phyloP scores from a whole-genome alignment of 1,140 invertebrate species.

The Cataglyphis hispanica region DNA sequence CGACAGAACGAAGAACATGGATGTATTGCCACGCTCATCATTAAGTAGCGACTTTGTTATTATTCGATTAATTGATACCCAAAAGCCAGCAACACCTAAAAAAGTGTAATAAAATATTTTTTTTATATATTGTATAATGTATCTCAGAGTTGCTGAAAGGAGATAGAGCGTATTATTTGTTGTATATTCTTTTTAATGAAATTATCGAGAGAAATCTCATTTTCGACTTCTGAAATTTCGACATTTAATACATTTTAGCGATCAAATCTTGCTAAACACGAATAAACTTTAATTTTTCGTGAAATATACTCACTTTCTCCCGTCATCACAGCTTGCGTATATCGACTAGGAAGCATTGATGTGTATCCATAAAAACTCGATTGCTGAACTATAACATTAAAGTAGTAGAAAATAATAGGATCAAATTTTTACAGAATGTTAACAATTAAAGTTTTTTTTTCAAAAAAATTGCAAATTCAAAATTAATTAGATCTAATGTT shows the following conservation, averaged over 20 bases:
- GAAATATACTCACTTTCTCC: slow-evolving; percentile 92
- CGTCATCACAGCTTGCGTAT: slow-evolving; percentile 97
- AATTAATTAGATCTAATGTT: slow-evolving; percentile 3
- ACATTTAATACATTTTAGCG: neutral
- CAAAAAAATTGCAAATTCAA: neutral
- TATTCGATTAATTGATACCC: slow-evolving; percentile 94
- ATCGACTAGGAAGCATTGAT: slow-evolving; percentile 95
- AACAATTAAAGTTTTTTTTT: neutral
- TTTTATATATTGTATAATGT: neutral
- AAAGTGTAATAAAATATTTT: neutral
- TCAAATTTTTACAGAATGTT: neutral
- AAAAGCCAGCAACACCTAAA: slow-evolving; percentile 93
- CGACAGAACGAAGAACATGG: slow-evolving; percentile 94
- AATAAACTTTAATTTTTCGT: neutral
- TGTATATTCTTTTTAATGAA: neutral
- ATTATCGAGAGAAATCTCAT: neutral
- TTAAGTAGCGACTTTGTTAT: slow-evolving; percentile 92
- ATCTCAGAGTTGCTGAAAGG: neutral
- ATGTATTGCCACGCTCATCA: slow-evolving; percentile 92
- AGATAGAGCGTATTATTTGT: neutral
- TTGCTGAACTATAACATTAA: slow-evolving; percentile 91
- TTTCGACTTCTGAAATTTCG: neutral
- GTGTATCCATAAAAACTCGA: slow-evolving; percentile 98
- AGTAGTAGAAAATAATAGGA: neutral
- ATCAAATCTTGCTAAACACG: neutral